Percentiles rank a stretch among this genome's conserved stretches.
phyloP scores from a whole-genome alignment of 2,888 invertebrate species.

The Ophioninae sp. region DNA sequence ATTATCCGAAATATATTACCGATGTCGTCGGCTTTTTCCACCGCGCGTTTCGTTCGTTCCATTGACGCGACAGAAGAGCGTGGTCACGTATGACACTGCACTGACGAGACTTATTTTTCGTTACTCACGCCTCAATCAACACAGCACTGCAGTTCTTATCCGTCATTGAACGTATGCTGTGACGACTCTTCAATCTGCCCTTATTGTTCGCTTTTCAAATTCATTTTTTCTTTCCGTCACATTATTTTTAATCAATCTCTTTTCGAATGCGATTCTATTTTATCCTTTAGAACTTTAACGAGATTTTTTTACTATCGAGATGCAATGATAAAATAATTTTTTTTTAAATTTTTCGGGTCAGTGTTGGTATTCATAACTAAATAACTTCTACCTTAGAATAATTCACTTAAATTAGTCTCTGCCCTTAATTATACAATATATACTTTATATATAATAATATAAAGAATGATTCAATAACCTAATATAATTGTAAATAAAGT shows the following conservation, averaged over 20 bases:
- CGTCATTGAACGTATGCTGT: neutral
- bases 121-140: neutral
- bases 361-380: no score
- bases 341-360: no score
- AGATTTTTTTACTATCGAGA: no score
- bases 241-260: neutral
- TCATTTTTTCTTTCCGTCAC: neutral
- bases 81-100: neutral
- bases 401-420: no score
- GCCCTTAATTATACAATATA: no score
- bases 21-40: conserved; percentile 67
- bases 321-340: no score
- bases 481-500: no score
- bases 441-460: no score
- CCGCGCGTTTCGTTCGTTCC: conserved; percentile 1
- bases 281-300: no score
- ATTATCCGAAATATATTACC: conserved; percentile 76
- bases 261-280: neutral
- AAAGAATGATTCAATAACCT: no score
- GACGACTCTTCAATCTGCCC: neutral
- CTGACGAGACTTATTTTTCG: neutral
- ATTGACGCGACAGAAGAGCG: neutral
- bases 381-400: no score
- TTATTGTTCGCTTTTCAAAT: neutral
- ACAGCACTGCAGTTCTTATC: neutral